phyloP scores from a whole-genome alignment of 2,888 invertebrate species.

The Cosmia trapezina region DNA sequence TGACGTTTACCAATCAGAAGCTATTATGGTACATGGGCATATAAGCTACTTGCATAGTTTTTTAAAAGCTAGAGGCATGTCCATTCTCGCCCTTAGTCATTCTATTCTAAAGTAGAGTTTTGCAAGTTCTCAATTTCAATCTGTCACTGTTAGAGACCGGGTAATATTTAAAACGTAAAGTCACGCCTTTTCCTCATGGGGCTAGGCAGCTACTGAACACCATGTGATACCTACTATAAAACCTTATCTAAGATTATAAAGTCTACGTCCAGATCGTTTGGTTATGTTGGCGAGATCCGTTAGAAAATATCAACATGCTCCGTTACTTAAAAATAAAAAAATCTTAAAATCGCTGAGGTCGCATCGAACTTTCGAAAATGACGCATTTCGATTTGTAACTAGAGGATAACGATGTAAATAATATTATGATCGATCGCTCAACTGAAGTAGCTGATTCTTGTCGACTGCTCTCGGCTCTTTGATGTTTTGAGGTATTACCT shows the following conservation, averaged over 20 bases:
- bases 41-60: too few relatives aligned
- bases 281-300: not conserved
- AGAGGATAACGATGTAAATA: not conserved
- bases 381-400: conserved; percentile 4
- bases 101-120: not conserved
- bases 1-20: too few relatives aligned
- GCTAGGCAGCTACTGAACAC: not conserved
- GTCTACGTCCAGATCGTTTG: not conserved
- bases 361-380: not conserved
- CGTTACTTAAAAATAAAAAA: not conserved
- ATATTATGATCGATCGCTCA: conserved; percentile 14
- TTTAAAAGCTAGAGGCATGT: too few relatives aligned
- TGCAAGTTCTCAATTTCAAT: not conserved
- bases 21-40: too few relatives aligned
- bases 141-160: not conserved
- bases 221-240: not conserved
- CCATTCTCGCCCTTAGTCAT: not conserved
- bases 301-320: not conserved
- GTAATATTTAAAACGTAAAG: not conserved
- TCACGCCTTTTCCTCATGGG: not conserved
- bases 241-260: not conserved
- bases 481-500: conserved; percentile 8
- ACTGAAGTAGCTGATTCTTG: conserved; percentile 32
- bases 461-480: conserved; percentile 35
- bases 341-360: not conserved